Base-by-base conservation (phyloP, 2,888 invertebrate genomes). In the Trissonchulus sp. region DNA sequence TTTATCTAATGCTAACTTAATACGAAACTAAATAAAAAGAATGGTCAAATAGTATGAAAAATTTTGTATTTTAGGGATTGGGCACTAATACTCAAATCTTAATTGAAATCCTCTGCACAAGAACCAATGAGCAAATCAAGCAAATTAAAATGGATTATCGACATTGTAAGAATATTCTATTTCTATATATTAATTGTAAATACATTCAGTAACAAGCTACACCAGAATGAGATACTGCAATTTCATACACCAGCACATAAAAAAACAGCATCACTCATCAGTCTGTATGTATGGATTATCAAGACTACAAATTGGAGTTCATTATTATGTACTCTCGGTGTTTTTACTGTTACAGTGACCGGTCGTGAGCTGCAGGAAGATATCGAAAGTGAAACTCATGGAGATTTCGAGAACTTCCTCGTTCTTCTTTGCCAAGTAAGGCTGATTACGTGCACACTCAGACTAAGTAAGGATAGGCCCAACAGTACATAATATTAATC, bases 91-190 rank as follows among this genome's bases (percentile, higher is more conserved):
- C 92, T 84, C 92, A 87, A 62, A 92, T 93, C 72, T 89, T 95
- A 74, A 91, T 95, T 76, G 94, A 95, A 86, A 91, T 94, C 73
- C 88, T 95, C 84, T 93, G 93, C 82, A 92, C 94, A 3, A 89
- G 93, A 83, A 91, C 91, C 77, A 95, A 95, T 86, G 88, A 90
- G 28, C 85, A 86, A 65, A 81, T 84, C 23, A 82, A 83, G 1
- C 85, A 84, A 30, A 79, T 84, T 69, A 84, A 82, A 74, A 84
- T 84, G 76, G 85, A 85, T 38, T 85, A 85, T 80, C 80, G 80
- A 48, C 48, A 48, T 23, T 15, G 48, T 48, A 48, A 48, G 48
- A 48, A 23, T 48, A n/a, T n/a, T n/a, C n/a, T n/a, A n/a, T n/a
- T n/a, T n/a, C n/a, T n/a, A n/a, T n/a, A n/a, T n/a, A n/a, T n/a